Evolutionary conservation across 2,888 invertebrate genomes (phyloP).

Genomic region (Rotaria socialis): DNA sequence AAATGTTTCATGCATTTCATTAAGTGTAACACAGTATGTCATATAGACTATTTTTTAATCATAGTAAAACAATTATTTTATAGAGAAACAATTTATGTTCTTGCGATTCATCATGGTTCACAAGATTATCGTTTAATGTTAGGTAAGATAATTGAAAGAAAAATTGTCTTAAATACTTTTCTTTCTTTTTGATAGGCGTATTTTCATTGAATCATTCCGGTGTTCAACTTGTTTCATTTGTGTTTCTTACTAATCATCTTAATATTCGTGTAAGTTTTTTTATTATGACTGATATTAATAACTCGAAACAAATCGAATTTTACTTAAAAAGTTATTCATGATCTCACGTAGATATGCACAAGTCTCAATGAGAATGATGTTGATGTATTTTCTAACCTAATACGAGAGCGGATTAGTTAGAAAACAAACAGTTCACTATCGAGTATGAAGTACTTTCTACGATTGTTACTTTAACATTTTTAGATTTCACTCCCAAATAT

Average conservation of each 20-base stretch:
- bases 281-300: too few species aligned
- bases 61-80: too few species aligned
- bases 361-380: too few species aligned
- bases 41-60: not conserved
- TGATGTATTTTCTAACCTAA: too few species aligned
- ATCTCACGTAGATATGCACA: too few species aligned
- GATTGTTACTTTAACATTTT: too few species aligned
- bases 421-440: too few species aligned
- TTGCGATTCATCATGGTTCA: not conserved
- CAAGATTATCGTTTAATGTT: slow-evolving; percentile 27
- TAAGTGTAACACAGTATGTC: slow-evolving; percentile 20
- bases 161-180: not conserved
- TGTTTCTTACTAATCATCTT: not conserved
- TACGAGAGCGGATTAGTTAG: too few species aligned
- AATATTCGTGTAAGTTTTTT: slow-evolving; percentile 4
- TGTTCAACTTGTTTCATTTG: not conserved
- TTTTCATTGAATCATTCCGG: slow-evolving; percentile 17
- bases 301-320: too few species aligned
- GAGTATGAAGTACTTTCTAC: too few species aligned
- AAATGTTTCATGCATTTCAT: slow-evolving; percentile 9
- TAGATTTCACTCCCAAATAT: too few species aligned
- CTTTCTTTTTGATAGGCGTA: not conserved
- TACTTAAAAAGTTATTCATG: too few species aligned
- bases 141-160: not conserved
- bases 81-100: slow-evolving; percentile 36